Conservation (phyloP, 1,140 invertebrate species). For the Drosophila teissieri region DNA sequence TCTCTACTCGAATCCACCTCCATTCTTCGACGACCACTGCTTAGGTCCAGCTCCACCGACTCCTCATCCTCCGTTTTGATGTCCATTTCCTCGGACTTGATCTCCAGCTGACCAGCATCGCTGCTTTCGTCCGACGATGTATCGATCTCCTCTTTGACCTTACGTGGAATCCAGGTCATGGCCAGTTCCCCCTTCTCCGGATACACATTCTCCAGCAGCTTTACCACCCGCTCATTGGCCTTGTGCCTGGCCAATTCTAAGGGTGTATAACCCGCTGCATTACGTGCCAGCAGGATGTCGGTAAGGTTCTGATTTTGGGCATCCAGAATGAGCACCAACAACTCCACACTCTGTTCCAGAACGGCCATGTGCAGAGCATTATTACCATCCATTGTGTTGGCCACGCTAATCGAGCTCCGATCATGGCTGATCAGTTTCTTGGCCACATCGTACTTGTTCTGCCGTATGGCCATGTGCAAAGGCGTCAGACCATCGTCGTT, state of each 20-base stretch:
- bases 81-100: constrained; percentile 49
- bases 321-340: constrained; percentile 86
- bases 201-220: constrained; percentile 56
- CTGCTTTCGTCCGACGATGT: constrained; percentile 71
- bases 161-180: constrained; percentile 70
- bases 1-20: not conserved
- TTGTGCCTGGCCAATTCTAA: constrained; percentile 59
- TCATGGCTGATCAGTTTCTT: constrained; percentile 85
- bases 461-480: constrained; percentile 85
- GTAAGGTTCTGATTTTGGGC: constrained; percentile 51
- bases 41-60: constrained; percentile 28
- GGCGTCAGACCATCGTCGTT: constrained; percentile 86
- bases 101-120: constrained; percentile 35
- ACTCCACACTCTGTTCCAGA: constrained; percentile 76
- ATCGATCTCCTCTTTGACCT: constrained; percentile 67
- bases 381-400: constrained; percentile 86
- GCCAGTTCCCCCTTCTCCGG: constrained; percentile 48
- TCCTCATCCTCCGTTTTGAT: constrained; percentile 33
- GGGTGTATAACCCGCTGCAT: constrained; percentile 66
- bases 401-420: constrained; percentile 85
- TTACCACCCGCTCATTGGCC: constrained; percentile 47
- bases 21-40: not conserved
- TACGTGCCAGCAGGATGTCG: constrained; percentile 59
- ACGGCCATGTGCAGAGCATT: constrained; percentile 87
- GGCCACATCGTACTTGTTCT: constrained; percentile 85